Evolutionary conservation across 1,140 invertebrate genomes (phyloP), one percentile per base, ranked within the genome.

Genomic region (Trichogramma pretiosum): DNA sequence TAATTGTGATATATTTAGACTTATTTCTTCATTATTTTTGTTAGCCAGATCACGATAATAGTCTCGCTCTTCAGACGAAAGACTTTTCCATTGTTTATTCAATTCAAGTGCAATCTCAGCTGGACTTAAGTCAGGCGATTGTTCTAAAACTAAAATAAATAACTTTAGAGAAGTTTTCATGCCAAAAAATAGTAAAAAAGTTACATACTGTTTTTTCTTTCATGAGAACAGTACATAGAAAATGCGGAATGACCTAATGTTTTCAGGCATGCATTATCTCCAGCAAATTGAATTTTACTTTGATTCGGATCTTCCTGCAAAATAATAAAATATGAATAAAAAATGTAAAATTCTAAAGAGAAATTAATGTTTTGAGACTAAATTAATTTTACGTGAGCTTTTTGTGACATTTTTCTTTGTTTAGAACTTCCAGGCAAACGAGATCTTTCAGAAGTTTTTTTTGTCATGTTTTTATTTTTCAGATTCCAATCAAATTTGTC

Each of bases 1-100:
- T 21, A 1, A 2, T 43, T 38, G 19, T 0, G 3, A 45, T 48
- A 33, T 16, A 28, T 32, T n/a, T 26, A 34, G 10, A 10, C 30
- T 0, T 17, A 5, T 24, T n/a, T 53, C n/a, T n/a, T 39, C 2
- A n/a, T 17, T 46, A 39, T 53, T 28, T 11, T 57, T 17, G 5
- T 48, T 41, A 11, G 62, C 65, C 11, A 67, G 36, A 46, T 68
- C 63, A 49, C 67, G 59, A 49, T 72, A 76, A 56, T 62, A 63
- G 30, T 65, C 63, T 45, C 67, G 71, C 48, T 74, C 67, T 37
- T 72, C 64, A 2, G 64, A 53, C 1, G 63, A 56, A 30, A 74
- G 52, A 21, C 62, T 30, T 39, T 66, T 64, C 74, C 74, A 76
- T 10, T 55, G 48, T 26, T 59, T 43, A 30, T 62, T 64, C 41